Evolutionary conservation across 2,113 vertebrate species (phyloP), one percentile per base, ranked within the genome.

Genomic region (Limnothrissa miodon): DNA sequence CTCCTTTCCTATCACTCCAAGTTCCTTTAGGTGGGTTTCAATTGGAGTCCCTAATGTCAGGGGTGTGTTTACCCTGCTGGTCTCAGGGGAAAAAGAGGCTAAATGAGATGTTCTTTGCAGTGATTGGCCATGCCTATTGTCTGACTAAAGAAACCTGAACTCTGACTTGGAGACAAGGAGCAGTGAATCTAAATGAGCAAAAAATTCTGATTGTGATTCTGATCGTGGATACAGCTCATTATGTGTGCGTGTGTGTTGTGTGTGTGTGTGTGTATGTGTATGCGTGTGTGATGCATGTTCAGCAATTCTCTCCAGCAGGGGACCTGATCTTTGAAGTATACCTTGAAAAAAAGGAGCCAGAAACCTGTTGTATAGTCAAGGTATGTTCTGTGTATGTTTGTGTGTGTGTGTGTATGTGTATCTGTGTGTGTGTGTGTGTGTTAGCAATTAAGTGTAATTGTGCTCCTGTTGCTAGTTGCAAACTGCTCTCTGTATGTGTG

Each of bases 301-400:
- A 90, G 45, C 86, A 99, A 97, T 97, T 98, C 90, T 96, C 96
- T 66, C 98, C 97, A 84, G 97, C 97, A 87, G 98, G 97, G 87
- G 98, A 99, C 91, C 89, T 99, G 92, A 94, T 99, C 88, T 97
- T 98, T 85, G 98, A 98, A 92, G 97, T 98, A n/a, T 99, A 96
- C 2, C 94, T 99, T 88, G 97, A 97, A 91, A 97, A 92, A 89
- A 97, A 94, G 85, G 95, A 95, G 78, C 96, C 96, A 0, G 97
- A 98, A 88, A 96, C 93, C 86, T 98, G 96, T 90, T 95, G 96
- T 91, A 96, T 99, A 93, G 96, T 99, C 89, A 96, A 97, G 95
- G 98, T 96, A 83, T 89, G 89, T 74, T 56, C 1, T 56, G 53
- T 56, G 53, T 44, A n/a, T 10, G 45, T 17, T 6, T 29, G 59